Percentiles rank a stretch among this genome's conserved stretches.
Conservation (phyloP, 2,113 vertebrate genomes). For the Ranitomeya imitator region DNA sequence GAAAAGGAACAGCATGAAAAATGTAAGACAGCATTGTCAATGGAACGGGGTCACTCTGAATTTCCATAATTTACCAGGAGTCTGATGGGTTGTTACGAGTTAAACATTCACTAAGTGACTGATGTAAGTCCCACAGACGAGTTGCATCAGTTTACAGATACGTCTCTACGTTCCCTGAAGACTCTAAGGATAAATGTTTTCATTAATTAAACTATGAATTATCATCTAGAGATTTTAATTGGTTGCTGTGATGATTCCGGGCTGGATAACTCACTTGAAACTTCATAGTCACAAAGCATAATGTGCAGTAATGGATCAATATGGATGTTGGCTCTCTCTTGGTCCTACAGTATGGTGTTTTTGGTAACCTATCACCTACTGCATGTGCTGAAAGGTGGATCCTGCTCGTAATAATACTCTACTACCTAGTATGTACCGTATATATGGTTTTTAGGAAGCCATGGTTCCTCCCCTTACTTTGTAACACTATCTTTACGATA, state of each 20-base stretch:
- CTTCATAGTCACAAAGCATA: not conserved
- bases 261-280: not conserved
- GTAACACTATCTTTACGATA: not conserved
- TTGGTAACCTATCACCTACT: not conserved
- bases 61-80: not conserved
- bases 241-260: not conserved
- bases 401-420: not conserved
- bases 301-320: not conserved
- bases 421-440: not conserved
- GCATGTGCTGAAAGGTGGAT: not conserved
- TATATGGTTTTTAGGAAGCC: not conserved
- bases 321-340: not conserved
- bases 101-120: slow-evolving; percentile 28
- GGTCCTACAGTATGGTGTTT: not conserved
- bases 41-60: no score
- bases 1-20: not conserved
- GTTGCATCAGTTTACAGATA: slow-evolving; percentile 20
- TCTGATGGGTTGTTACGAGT: slow-evolving; percentile 8
- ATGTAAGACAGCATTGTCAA: not conserved
- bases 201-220: not conserved
- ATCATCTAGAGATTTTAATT: slow-evolving; percentile 10
- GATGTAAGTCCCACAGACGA: slow-evolving; percentile 18
- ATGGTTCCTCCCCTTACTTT: not conserved
- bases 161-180: not conserved
- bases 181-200: not conserved